phyloP scores from a whole-genome alignment of 2,797 vertebrate species.

The Pipistrellus kuhlii region DNA sequence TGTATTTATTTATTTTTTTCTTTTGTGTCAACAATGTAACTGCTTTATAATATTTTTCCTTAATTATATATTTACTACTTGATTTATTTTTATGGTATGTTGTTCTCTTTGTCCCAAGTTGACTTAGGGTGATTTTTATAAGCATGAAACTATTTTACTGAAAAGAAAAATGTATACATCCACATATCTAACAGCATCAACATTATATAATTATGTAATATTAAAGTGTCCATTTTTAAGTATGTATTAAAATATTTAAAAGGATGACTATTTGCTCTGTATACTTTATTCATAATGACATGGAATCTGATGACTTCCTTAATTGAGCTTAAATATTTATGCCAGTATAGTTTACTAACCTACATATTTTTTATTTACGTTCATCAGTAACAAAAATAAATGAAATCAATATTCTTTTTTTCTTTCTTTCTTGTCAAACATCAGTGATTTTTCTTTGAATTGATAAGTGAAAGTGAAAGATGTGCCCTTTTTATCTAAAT shows the following conservation, averaged over 20 bases:
- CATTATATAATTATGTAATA: conserved; percentile 92
- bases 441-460: conserved; percentile 45
- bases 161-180: conserved; percentile 69
- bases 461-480: conserved; percentile 8
- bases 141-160: conserved; percentile 89
- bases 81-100: conserved; percentile 86
- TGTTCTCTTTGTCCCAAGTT: conserved; percentile 87
- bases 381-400: conserved; percentile 41
- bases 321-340: not conserved
- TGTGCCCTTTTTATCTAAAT: not conserved
- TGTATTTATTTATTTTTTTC: conserved; percentile 85
- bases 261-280: conserved; percentile 56
- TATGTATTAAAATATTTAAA: conserved; percentile 92
- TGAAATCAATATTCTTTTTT: conserved; percentile 18
- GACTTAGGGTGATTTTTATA: conserved; percentile 88
- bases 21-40: conserved; percentile 92
- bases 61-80: conserved; percentile 84
- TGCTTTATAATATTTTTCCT: conserved; percentile 91
- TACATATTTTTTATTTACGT: conserved; percentile 26
- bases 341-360: conserved; percentile 19
- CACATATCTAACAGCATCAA: conserved; percentile 84
- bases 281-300: conserved; percentile 32
- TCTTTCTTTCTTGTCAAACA: conserved; percentile 55
- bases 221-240: conserved; percentile 93
- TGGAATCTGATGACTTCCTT: conserved; percentile 8